These are phyloP conservation scores for Panulirus ornatus DNA, from an alignment of 1,140 invertebrate genomes.

Conservation along the genomic window DNA sequence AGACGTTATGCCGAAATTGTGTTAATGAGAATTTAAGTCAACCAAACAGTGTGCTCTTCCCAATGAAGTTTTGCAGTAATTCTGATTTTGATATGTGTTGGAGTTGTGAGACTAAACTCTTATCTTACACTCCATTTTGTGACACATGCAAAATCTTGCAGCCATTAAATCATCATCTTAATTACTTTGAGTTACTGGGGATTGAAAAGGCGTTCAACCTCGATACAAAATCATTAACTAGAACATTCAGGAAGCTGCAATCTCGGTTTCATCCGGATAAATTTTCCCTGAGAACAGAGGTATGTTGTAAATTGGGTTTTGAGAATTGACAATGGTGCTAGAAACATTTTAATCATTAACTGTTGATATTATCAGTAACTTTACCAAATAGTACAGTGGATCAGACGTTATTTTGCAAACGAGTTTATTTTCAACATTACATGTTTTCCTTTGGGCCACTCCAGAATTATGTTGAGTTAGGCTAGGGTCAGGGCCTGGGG, in stretches of 20 bases:
- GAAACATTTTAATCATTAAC: background rate
- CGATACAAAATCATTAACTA: conserved; percentile 22
- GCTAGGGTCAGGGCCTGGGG: no score
- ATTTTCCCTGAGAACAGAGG: conserved; percentile 28
- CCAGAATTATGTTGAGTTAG: background rate
- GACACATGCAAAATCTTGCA: conserved; percentile 32
- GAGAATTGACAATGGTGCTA: background rate
- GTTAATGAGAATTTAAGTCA: background rate
- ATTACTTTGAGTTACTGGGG: conserved; percentile 34
- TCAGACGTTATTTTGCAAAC: background rate
- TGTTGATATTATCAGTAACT: background rate
- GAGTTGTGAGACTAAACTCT: conserved; percentile 12
- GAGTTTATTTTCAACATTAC: background rate
- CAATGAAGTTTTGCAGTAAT: background rate
- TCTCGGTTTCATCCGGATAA: conserved; percentile 41
- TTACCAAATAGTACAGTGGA: background rate
- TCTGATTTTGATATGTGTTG: conserved; percentile 9
- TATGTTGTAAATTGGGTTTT: background rate
- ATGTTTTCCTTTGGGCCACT: background rate
- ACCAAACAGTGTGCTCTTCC: background rate
- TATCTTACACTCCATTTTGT: conserved; percentile 14
- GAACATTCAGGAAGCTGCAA: conserved; percentile 28
- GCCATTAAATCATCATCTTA: conserved; percentile 3
- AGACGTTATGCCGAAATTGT: background rate
- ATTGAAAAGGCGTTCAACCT: conserved; percentile 25